A percentile compares a stretch with the other conserved stretches of the same genome.
Conservation (phyloP, 2,797 vertebrate species). For the Molossus alvarezi region DNA sequence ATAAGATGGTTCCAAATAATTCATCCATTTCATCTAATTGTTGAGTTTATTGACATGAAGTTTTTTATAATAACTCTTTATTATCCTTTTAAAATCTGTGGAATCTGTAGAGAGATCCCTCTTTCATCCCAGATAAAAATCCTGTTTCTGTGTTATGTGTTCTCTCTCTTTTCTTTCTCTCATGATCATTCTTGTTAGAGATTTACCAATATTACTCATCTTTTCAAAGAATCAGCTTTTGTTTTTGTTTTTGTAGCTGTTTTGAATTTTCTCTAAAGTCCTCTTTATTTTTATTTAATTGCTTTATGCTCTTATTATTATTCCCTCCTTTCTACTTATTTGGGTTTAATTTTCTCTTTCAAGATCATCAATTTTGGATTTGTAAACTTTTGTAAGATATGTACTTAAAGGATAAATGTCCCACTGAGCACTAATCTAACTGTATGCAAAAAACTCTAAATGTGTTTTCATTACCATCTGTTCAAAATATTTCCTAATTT, state of each 20-base stretch:
- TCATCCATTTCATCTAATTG: not conserved
- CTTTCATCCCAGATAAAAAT: not conserved
- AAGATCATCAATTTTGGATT: not conserved
- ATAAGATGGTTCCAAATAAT: not conserved
- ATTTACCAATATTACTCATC: not conserved
- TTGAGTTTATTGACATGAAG: not conserved
- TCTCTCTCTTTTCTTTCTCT: not conserved
- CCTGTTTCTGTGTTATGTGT: not conserved
- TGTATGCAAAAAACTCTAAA: not conserved
- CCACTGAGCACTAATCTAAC: not conserved
- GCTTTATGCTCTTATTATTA: not conserved
- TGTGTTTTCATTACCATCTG: not conserved
- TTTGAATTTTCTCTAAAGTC: conserved; percentile 12
- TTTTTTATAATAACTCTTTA: not conserved
- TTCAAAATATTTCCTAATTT: not conserved
- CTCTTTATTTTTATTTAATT: conserved; percentile 25
- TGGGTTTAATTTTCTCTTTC: conserved; percentile 20
- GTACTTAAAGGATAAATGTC: not conserved
- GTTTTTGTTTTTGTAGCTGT: not conserved
- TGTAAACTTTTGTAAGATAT: not conserved
- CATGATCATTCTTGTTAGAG: not conserved
- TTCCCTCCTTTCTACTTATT: not conserved
- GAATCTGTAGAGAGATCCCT: not conserved
- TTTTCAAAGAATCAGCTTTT: not conserved
- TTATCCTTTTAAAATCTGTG: not conserved